Conservation (phyloP, 2,888 invertebrate species). For the Dryococelus australis region DNA sequence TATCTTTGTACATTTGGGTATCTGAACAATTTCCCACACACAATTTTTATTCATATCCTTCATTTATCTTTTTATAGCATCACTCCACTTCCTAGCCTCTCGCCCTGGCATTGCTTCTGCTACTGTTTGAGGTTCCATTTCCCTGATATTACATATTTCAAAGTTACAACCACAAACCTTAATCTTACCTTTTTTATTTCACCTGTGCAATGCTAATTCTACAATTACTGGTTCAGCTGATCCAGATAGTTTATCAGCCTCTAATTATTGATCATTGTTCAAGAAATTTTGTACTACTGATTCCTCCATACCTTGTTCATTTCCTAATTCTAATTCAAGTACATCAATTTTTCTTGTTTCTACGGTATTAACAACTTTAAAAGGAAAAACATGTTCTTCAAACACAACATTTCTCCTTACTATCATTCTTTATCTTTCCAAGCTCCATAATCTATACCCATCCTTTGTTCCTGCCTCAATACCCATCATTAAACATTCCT, state of each 20-base stretch:
- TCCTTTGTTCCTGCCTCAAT: conserved; percentile 21
- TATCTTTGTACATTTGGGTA: conserved; percentile 20
- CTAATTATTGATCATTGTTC: too few species aligned
- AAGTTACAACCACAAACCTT: conserved; percentile 23
- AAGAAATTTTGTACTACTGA: too few species aligned
- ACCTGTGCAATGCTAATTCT: too few species aligned
- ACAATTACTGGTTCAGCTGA: background rate
- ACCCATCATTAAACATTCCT: conserved; percentile 32
- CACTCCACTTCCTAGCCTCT: background rate
- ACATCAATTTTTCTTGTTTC: background rate
- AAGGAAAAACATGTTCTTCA: conserved; percentile 28
- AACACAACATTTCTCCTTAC: conserved; percentile 21
- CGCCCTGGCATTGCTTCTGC: conserved; percentile 26
- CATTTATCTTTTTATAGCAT: background rate
- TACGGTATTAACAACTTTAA: too few species aligned
- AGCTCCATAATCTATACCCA: background rate
- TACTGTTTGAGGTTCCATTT: conserved; percentile 28
- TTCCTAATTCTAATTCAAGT: too few species aligned
- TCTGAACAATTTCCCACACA: conserved; percentile 25
- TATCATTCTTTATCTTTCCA: background rate
- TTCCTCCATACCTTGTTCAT: too few species aligned
- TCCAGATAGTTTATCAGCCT: too few species aligned
- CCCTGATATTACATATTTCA: background rate
- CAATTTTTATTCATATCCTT: background rate
- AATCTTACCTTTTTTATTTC: conserved; percentile 7